Conservation (phyloP, 2,113 vertebrate genomes). For the Pavo muticus region DNA sequence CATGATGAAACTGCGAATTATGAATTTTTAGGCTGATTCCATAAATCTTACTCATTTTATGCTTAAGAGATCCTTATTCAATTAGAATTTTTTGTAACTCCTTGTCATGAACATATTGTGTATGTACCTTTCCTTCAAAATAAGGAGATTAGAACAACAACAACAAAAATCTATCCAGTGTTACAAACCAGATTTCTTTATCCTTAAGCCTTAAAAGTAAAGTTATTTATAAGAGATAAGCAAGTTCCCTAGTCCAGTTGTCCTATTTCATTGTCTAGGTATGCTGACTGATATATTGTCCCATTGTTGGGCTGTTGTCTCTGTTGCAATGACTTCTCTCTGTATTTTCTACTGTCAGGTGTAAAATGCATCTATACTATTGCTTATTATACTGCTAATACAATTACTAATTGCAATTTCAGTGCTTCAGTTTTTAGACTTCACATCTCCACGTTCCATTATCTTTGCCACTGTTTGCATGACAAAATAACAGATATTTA, state of each 20-base stretch:
- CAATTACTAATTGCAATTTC: not conserved
- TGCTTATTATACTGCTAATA: not conserved
- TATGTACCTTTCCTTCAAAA: not conserved
- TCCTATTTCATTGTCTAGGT: not conserved
- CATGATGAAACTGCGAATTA: not conserved
- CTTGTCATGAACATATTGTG: not conserved
- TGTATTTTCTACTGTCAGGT: not conserved
- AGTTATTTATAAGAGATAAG: not conserved
- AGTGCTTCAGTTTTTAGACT: not conserved
- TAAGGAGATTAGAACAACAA: not conserved
- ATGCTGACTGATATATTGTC: not conserved
- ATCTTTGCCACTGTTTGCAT: not conserved
- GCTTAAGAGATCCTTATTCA: not conserved
- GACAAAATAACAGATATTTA: not conserved
- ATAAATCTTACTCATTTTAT: not conserved
- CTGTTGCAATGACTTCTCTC: not conserved
- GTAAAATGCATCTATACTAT: not conserved
- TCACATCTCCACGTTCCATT: not conserved
- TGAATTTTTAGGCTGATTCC: not conserved
- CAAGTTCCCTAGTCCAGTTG: not conserved
- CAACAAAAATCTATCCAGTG: not conserved
- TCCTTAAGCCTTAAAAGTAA: not conserved
- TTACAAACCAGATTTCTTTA: not conserved
- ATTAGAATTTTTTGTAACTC: not conserved
- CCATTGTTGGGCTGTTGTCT: not conserved